A percentile compares a stretch with the other conserved stretches of the same genome.
These are phyloP conservation scores for Cyprinodon variegatus DNA, from an alignment of 2,113 vertebrate species.

Conservation along the genomic window DNA sequence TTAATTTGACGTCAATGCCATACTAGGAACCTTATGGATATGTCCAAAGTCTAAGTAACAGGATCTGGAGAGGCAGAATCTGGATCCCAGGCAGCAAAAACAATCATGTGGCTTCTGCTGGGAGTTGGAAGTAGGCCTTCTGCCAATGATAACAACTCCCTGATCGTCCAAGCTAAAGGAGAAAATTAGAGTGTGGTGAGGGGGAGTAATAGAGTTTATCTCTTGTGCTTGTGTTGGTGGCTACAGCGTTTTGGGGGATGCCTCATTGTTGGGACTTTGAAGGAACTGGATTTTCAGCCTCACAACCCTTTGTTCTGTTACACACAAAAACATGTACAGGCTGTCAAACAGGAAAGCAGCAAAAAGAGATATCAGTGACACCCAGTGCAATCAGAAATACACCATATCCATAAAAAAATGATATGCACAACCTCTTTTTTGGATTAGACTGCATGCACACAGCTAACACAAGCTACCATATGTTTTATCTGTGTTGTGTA, in stretches of 20 bases:
- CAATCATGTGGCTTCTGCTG: conserved; percentile 78
- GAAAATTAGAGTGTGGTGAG: conserved; percentile 48
- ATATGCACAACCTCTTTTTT: conserved; percentile 16
- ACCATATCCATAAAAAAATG: neutral
- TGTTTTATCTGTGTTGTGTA: conserved; percentile 23
- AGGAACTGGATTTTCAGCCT: conserved; percentile 60
- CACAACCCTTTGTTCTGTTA: conserved; percentile 73
- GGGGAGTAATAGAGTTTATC: conserved; percentile 69
- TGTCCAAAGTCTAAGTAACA: conserved; percentile 65
- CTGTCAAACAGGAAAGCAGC: conserved; percentile 52
- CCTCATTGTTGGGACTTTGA: conserved; percentile 45
- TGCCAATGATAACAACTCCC: conserved; percentile 81
- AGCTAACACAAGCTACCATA: neutral
- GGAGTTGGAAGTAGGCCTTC: conserved; percentile 65
- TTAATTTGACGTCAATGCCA: conserved; percentile 6
- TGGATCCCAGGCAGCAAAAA: conserved; percentile 76
- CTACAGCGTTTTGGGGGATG: conserved; percentile 41
- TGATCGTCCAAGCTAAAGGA: conserved; percentile 52
- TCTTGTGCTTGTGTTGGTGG: conserved; percentile 73
- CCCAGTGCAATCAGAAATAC: conserved; percentile 18
- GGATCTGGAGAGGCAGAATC: conserved; percentile 69
- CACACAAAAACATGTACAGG: conserved; percentile 41
- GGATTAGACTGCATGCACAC: conserved; percentile 8
- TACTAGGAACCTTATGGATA: conserved; percentile 49
- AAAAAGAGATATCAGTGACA: conserved; percentile 46